phyloP scores from a whole-genome alignment of 2,888 invertebrate genomes.

The Lasioglossum figueresi region DNA sequence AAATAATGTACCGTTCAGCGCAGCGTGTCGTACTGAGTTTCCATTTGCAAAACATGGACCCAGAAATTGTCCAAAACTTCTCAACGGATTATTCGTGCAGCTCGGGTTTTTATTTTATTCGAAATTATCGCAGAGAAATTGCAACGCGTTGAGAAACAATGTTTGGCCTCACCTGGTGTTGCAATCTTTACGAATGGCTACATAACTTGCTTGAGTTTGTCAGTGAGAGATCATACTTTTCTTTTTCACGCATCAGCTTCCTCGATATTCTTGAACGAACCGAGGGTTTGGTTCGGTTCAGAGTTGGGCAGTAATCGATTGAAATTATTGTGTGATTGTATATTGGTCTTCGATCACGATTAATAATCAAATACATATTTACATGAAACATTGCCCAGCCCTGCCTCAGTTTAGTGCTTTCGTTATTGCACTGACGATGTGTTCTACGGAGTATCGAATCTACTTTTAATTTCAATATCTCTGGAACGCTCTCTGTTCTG shows the following conservation, averaged over 20 bases:
- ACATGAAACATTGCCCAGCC: neutral
- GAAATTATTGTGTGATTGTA: neutral
- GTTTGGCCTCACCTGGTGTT: neutral
- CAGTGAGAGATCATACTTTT: slow-evolving; percentile 9
- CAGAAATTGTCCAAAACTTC: neutral
- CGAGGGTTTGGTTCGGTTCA: slow-evolving; percentile 12
- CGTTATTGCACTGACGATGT: neutral
- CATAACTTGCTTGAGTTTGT: slow-evolving; percentile 25
- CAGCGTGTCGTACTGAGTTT: slow-evolving; percentile 14
- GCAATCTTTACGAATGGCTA: neutral
- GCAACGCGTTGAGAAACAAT: neutral
- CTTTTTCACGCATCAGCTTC: slow-evolving; percentile 39
- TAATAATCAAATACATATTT: neutral
- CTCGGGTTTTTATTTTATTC: neutral
- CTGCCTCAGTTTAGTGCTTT: slow-evolving; percentile 41
- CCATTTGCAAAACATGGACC: neutral
- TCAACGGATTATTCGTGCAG: neutral
- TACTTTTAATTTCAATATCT: slow-evolving; percentile 23
- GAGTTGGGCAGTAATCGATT: neutral
- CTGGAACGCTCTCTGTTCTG: neutral
- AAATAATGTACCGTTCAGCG: slow-evolving; percentile 11
- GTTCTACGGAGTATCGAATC: neutral
- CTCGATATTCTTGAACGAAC: slow-evolving; percentile 22
- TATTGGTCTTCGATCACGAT: neutral
- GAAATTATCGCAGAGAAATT: neutral